A percentile compares a stretch with the other conserved stretches of the same genome.
phyloP scores from a whole-genome alignment of 2,797 vertebrate genomes.

The Threskiornis aethiopicus region DNA sequence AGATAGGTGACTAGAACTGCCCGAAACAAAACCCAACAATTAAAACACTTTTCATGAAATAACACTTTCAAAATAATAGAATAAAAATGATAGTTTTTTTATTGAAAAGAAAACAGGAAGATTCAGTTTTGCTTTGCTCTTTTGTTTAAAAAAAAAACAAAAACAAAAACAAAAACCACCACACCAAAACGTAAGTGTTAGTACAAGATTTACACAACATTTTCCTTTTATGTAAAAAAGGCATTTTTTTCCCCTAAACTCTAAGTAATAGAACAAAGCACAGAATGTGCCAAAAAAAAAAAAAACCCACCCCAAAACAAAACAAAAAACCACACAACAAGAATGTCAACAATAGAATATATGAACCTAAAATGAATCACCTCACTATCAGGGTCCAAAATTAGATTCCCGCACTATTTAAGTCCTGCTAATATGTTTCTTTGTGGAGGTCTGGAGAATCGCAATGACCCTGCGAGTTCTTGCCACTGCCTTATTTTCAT shows the following conservation, averaged over 20 bases:
- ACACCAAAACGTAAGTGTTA: not conserved
- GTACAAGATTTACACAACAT: not conserved
- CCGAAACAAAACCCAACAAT: not conserved
- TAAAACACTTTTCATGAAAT: not conserved
- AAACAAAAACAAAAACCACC: too few species aligned
- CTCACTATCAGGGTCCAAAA: not conserved
- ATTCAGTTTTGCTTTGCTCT: not conserved
- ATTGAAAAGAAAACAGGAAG: not conserved
- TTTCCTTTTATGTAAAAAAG: not conserved
- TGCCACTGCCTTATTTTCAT: not conserved
- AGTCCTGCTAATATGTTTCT: not conserved
- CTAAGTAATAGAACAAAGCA: not conserved
- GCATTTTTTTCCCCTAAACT: rapidly evolving
- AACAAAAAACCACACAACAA: not conserved
- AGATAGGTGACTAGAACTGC: not conserved
- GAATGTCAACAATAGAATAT: too few species aligned
- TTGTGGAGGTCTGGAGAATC: not conserved
- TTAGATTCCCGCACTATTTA: not conserved
- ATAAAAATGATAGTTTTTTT: not conserved
- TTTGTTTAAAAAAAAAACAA: not conserved
- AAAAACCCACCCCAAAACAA: too few species aligned
- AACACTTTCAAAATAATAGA: not conserved
- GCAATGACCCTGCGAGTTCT: not conserved
- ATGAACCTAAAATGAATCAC: not conserved
- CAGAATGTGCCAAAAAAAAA: not conserved